Evolutionary conservation across 2,797 vertebrate species (phyloP), one percentile per base, ranked within the genome.

Genomic region (Eulemur mongoz): DNA sequence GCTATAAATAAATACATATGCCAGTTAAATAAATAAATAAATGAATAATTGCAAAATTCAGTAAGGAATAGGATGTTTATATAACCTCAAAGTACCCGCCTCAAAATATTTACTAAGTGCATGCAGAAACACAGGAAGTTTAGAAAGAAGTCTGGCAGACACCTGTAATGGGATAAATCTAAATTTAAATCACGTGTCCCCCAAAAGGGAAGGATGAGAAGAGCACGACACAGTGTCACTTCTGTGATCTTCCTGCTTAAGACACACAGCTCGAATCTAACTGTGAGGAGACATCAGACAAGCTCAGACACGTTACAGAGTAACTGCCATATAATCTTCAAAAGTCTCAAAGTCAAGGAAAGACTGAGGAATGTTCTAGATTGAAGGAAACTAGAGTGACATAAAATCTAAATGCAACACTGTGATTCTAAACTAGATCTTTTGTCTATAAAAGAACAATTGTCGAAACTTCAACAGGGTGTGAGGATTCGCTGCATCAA

Each of bases 271-370:
- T 72, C 48, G 22, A 92, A 67, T 45, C 20, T 87, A 88, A 81
- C 90, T 35, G 27, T 57, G 54, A 90, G 82, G 79, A 78, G 89
- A 43, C 52, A 61, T 76, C 30, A 32, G 69, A 54, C 35, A 82
- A 86, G 45, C 25, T 54, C 45, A 48, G 4, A 72, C 38, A 79
- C 78, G 78, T 92, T 65, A 80, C 22, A 82, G 72, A 95, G 54
- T 85, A 81, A 93, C 70, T n/a, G n/a, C 65, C 45, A n/a, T 38
- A 35, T 69, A 30, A 84, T 81, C 54, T 92, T 82, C 22, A 32
- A 52, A 85, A 93, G 40, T 93, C 89, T 87, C 78, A 78, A 93
- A 85, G 85, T 65, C 69, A 70, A 95, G 43, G 40, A 80, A 84
- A 93, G 43, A 20, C 54, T 27, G 57, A 88, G 79, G 23, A 61